These are phyloP conservation scores for Mimachlamys varia DNA, from an alignment of 2,888 invertebrate genomes.

Conservation along the genomic window DNA sequence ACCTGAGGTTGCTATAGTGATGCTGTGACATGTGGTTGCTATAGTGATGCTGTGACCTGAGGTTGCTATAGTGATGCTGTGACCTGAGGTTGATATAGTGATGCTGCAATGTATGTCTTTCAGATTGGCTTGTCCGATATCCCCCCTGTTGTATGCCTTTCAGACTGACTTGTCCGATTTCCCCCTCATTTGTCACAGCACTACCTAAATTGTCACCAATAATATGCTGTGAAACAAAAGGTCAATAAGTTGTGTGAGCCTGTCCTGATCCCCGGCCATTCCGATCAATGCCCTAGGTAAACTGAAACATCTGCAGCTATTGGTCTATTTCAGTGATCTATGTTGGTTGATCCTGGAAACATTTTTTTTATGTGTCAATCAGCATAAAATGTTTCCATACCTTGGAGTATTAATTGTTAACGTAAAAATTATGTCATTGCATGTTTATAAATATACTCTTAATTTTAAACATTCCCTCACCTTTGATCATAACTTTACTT, in stretches of 20 bases:
- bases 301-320: background rate
- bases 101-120: background rate
- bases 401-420: too few species aligned
- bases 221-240: background rate
- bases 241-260: background rate
- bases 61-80: background rate
- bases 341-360: too few species aligned
- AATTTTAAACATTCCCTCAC: too few species aligned
- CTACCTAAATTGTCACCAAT: background rate
- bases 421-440: too few species aligned
- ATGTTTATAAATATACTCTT: too few species aligned
- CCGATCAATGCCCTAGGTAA: background rate
- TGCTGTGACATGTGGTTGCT: background rate
- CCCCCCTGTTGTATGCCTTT: background rate
- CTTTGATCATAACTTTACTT: too few species aligned
- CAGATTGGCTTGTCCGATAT: background rate
- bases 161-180: background rate
- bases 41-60: background rate
- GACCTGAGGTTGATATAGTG: background rate
- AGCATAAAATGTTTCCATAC: too few species aligned
- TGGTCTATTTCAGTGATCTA: too few species aligned
- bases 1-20: background rate
- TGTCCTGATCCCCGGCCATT: background rate
- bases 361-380: too few species aligned
- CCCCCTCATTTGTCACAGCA: background rate